These are phyloP conservation scores for Lasius fuliginosus DNA, from an alignment of 2,888 invertebrate species.

Conservation along the genomic window DNA sequence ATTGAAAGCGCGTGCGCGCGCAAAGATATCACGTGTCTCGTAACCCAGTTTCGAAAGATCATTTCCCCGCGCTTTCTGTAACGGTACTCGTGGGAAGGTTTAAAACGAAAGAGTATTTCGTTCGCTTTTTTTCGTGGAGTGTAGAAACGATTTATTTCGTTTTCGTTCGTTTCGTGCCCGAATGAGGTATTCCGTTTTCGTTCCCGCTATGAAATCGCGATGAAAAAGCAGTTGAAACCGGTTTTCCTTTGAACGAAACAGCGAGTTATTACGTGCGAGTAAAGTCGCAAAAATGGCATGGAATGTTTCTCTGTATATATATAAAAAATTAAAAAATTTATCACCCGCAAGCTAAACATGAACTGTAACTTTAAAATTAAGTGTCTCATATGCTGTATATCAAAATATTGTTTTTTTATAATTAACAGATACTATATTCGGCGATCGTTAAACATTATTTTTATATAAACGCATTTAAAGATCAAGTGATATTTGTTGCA, in stretches of 20 bases:
- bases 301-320: neutral
- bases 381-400: neutral
- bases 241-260: slow-evolving; percentile 27
- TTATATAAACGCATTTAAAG: slow-evolving; percentile 58
- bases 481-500: neutral
- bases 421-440: slow-evolving; percentile 13
- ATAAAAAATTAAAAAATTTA: slow-evolving; percentile 3
- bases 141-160: slow-evolving; percentile 53
- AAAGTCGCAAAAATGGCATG: slow-evolving; percentile 25
- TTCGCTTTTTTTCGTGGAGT: slow-evolving; percentile 41
- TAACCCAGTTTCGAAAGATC: slow-evolving; percentile 40
- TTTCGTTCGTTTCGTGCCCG: slow-evolving; percentile 19
- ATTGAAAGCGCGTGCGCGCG: slow-evolving; percentile 38
- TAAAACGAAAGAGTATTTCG: slow-evolving; percentile 28
- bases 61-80: slow-evolving; percentile 28
- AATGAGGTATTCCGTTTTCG: slow-evolving; percentile 37
- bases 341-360: neutral
- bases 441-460: slow-evolving; percentile 26
- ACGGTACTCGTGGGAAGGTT: slow-evolving; percentile 21
- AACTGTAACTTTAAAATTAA: slow-evolving; percentile 3
- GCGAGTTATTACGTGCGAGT: slow-evolving; percentile 39
- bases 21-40: slow-evolving; percentile 44
- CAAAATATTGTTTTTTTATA: neutral
- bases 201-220: slow-evolving; percentile 32
- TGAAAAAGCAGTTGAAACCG: slow-evolving; percentile 35